phyloP scores from a whole-genome alignment of 2,113 vertebrate species.

The Clarias gariepinus region DNA sequence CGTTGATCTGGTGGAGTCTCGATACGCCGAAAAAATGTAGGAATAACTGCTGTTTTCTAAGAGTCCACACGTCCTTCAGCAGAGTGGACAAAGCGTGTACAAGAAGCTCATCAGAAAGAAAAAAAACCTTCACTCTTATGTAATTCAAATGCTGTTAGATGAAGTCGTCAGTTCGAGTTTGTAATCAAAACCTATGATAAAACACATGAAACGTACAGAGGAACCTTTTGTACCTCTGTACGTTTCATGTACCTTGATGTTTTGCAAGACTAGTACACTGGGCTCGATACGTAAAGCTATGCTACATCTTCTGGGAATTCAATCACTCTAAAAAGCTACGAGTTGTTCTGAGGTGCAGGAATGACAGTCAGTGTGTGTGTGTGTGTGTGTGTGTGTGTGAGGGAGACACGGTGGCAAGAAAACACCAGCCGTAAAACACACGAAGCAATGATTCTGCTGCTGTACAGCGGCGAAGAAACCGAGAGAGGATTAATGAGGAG shows the following conservation, averaged over 20 bases:
- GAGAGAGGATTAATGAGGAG: slow-evolving; percentile 12
- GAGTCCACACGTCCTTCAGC: background rate
- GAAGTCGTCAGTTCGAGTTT: background rate
- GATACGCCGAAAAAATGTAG: background rate
- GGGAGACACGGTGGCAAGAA: background rate
- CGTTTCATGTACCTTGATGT: no score
- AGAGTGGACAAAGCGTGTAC: background rate
- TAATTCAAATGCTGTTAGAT: background rate
- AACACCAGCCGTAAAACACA: background rate
- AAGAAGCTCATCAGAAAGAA: background rate
- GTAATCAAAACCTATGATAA: background rate
- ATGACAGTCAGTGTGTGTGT: no score
- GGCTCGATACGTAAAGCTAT: background rate
- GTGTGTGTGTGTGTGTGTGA: no score
- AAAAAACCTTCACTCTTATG: background rate
- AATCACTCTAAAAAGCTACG: background rate
- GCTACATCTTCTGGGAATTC: background rate
- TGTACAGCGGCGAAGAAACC: background rate
- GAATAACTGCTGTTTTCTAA: background rate
- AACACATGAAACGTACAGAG: no score
- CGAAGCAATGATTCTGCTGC: background rate
- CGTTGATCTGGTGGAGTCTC: background rate
- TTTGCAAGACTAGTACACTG: no score
- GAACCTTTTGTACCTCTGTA: no score
- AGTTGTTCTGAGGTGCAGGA: background rate